Percentiles rank a stretch among this genome's conserved stretches.
Evolutionary conservation across 2,888 invertebrate species (phyloP).

Genomic region (Oscheius sp.): DNA sequence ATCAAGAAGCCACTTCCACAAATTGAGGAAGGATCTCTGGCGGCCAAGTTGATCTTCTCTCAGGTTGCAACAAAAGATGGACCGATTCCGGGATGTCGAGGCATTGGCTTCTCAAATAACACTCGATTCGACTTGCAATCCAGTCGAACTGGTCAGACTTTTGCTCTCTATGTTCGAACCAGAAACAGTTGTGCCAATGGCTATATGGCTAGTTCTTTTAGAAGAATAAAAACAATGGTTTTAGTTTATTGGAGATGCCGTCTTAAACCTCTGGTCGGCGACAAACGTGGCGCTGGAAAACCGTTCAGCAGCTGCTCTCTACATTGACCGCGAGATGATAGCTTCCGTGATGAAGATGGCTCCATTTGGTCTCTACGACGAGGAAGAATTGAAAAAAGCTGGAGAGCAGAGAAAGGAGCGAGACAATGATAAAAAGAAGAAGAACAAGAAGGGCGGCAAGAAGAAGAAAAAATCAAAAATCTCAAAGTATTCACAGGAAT

Average conservation of each 20-base stretch:
- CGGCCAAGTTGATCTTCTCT: slow-evolving; percentile 9
- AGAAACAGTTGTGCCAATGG: background rate
- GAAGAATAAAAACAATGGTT: background rate
- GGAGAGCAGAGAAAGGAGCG: too few species aligned
- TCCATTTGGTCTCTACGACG: background rate
- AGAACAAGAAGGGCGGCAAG: background rate
- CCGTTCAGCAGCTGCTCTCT: background rate
- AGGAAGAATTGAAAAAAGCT: background rate
- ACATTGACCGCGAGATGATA: slow-evolving; percentile 4
- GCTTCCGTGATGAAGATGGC: background rate
- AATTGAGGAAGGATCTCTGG: background rate
- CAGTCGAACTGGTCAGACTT: background rate
- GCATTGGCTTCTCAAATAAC: background rate
- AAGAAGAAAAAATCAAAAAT: too few species aligned
- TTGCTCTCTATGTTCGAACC: background rate
- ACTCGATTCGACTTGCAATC: background rate
- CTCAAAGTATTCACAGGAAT: too few species aligned
- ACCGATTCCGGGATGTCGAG: background rate
- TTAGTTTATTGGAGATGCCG: background rate
- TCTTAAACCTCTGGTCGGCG: slow-evolving; percentile 6
- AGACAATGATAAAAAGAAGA: background rate
- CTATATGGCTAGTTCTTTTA: background rate
- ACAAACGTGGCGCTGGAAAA: background rate
- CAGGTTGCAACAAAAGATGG: background rate
- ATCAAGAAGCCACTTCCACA: background rate